Conservation (phyloP, 2,797 vertebrate genomes). For the Eulemur coronatus region DNA sequence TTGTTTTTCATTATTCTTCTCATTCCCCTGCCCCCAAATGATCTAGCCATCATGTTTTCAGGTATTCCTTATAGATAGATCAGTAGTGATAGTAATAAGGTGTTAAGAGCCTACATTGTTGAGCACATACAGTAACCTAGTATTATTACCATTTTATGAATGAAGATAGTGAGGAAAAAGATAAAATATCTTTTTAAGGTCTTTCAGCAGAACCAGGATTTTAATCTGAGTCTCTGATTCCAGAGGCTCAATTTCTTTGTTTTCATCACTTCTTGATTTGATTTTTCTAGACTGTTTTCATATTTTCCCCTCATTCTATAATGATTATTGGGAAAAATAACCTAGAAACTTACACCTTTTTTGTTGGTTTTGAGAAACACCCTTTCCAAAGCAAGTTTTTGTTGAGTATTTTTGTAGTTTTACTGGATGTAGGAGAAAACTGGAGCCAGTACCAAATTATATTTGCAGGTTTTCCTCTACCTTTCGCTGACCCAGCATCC, state of each 20-base stretch:
- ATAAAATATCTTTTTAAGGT: not conserved
- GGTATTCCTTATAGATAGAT: not conserved
- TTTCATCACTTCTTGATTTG: not conserved
- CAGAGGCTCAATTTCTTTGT: not conserved
- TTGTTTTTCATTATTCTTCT: not conserved
- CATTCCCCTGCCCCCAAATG: not conserved
- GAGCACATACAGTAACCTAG: too few species aligned
- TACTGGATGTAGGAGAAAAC: not conserved
- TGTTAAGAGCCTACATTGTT: fast-evolving
- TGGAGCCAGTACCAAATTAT: not conserved
- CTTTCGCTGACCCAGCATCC: not conserved
- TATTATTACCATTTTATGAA: not conserved
- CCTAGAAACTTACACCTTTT: not conserved
- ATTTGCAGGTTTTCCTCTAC: not conserved
- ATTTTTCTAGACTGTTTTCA: not conserved
- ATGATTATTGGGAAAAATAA: not conserved
- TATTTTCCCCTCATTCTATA: not conserved
- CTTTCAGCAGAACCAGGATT: not conserved
- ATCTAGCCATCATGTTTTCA: not conserved
- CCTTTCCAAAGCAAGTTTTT: not conserved
- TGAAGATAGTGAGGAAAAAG: not conserved
- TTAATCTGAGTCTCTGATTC: not conserved
- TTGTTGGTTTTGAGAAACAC: not conserved
- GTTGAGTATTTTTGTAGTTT: not conserved
- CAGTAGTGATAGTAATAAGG: not conserved